Base-by-base conservation (phyloP, 2,888 invertebrate genomes). In the Thereva unica region DNA sequence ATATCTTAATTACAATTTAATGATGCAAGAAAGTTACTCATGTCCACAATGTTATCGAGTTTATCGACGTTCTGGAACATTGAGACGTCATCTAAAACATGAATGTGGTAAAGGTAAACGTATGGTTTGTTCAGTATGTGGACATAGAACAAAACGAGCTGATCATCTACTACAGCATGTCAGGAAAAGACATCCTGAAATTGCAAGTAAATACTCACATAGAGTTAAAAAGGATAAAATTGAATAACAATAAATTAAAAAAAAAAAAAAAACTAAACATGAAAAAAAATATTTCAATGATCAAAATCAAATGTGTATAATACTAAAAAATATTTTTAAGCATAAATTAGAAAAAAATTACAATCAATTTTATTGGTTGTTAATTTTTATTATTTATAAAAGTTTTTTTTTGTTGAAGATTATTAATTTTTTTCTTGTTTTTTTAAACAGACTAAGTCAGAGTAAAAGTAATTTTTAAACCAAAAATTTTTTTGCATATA, bases 151-250 rank as follows among this genome's bases (percentile, higher is more conserved):
- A 64, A 84, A 84, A 73, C 81, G 84, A 61, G 82, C 84, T 59
- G 84, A 84, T 74, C 83, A 84, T 71, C 77, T 85, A 73, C 79
- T 84, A 50, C 82, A 83, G 61, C 85, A 85, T 77, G 82, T 84
- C 64, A 77, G 81, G 41, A 83, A 82, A 71, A 80, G 79, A 73
- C 83, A 83, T 77, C 79, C 81, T 0, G 79, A 80, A 71, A 78
- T 80, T 67, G 80, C 80, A 41, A 76, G 78, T 75, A 76, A 79
- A 70, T 78, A 79, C 49, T 65, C 65, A 56, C 47, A 56, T 56
- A 64, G 54, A 55, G 56, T 49, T 23, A 55, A 47, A 56, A 59
- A 34, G 45, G 47, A 53, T 40, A 37, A 9, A 10, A n/a, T n/a
- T n/a, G 12, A 10, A 47, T 10, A n/a, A 10, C n/a, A 47, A 38